These are phyloP conservation scores for Linurgus olivaceus DNA, from an alignment of 2,797 vertebrate species.

Conservation along the genomic window DNA sequence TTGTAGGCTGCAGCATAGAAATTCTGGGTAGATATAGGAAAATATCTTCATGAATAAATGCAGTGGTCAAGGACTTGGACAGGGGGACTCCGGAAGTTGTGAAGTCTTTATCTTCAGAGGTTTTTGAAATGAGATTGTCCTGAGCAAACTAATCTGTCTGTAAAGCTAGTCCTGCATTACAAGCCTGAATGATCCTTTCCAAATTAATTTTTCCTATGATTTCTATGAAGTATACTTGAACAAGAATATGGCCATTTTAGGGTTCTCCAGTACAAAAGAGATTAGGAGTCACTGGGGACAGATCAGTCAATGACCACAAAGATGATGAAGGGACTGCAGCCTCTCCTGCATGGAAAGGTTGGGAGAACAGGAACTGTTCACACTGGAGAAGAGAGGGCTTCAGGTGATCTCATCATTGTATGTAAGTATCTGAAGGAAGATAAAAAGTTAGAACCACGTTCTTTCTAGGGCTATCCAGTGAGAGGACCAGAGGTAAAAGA, in stretches of 20 bases:
- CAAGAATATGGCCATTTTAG: neutral
- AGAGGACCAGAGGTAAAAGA: neutral
- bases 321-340: neutral
- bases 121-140: neutral
- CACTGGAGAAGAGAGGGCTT: neutral
- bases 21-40: neutral
- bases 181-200: neutral
- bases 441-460: neutral
- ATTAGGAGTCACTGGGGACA: neutral
- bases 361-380: neutral
- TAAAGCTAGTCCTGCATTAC: neutral
- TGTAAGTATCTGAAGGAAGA: neutral
- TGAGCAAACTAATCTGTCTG: neutral
- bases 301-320: neutral
- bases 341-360: neutral
- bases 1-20: neutral
- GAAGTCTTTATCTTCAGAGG: neutral
- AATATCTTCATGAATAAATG: neutral
- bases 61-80: neutral
- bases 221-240: neutral
- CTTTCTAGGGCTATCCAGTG: neutral
- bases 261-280: neutral
- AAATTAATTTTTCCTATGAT: neutral
- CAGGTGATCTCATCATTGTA: rapidly evolving
- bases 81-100: rapidly evolving